Conservation (phyloP, 1,140 invertebrate genomes). For the Drosophila subobscura region DNA sequence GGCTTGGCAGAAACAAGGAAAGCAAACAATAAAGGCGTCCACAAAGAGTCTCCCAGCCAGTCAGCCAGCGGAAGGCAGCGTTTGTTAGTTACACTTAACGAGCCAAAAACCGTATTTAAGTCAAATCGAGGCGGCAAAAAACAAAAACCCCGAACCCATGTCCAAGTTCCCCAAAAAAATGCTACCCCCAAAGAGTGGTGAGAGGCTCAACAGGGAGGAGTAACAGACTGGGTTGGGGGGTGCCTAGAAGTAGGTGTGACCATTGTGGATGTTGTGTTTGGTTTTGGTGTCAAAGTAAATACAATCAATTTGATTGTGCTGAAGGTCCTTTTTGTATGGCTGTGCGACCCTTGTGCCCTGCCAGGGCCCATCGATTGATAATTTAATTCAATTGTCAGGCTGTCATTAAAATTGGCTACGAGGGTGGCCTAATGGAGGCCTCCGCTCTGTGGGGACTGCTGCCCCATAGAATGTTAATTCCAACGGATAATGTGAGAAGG, state of each 20-base stretch:
- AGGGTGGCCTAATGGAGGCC: constrained; percentile 23
- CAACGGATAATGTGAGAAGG: constrained; percentile 38
- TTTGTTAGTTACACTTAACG: constrained; percentile 79
- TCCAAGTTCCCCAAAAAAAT: not conserved
- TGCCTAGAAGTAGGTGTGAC: constrained; percentile 26
- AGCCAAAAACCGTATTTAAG: constrained; percentile 80
- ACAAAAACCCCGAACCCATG: constrained; percentile 46
- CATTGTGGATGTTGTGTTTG: constrained; percentile 43
- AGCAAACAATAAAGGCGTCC: constrained; percentile 69
- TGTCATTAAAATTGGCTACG: constrained; percentile 73
- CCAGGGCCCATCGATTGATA: constrained; percentile 66
- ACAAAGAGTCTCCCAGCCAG: constrained; percentile 8
- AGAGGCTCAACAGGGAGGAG: not conserved
- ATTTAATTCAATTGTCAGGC: constrained; percentile 76
- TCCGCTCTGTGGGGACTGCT: not conserved
- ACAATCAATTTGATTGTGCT: constrained; percentile 79
- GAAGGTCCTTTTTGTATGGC: constrained; percentile 33
- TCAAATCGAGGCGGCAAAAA: constrained; percentile 62
- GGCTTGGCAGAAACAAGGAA: constrained; percentile 24
- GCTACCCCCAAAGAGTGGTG: constrained; percentile 1
- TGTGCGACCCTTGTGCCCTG: constrained; percentile 51
- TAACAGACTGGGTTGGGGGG: not conserved
- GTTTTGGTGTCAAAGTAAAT: constrained; percentile 77
- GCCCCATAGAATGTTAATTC: constrained; percentile 63
- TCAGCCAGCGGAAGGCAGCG: constrained; percentile 39